Evolutionary conservation across 2,888 invertebrate species (phyloP).

Genomic region (Alloplasta piceator): DNA sequence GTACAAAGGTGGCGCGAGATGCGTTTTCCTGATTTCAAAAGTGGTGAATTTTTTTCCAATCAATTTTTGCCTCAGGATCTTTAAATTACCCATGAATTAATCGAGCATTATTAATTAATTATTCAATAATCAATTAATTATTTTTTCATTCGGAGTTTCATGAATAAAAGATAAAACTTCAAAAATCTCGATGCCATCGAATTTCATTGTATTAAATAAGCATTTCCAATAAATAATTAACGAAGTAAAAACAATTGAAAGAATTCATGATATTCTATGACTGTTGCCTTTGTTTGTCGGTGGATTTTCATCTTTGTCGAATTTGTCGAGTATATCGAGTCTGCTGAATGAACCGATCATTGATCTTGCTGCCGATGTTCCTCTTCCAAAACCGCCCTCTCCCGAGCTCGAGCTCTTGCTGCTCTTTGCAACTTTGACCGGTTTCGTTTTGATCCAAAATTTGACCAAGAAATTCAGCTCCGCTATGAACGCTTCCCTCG

Average conservation of each 20-base stretch:
- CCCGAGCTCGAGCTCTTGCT: conserved; percentile 70
- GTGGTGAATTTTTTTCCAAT: no score
- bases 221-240: no score
- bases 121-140: neutral
- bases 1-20: no score
- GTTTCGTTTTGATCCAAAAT: conserved; percentile 90
- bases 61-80: no score
- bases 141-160: no score
- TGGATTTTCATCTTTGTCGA: conserved; percentile 75
- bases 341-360: conserved; percentile 79
- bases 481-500: conserved; percentile 87
- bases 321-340: conserved; percentile 78
- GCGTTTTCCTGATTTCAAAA: no score
- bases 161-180: no score
- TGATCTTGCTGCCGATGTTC: conserved; percentile 76
- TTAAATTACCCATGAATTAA: no score
- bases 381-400: conserved; percentile 73
- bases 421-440: conserved; percentile 84
- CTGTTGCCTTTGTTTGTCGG: conserved; percentile 71
- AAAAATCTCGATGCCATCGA: no score
- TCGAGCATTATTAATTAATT: no score
- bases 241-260: no score
- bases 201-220: no score
- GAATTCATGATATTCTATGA: conserved; percentile 70
- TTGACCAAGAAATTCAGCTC: conserved; percentile 90